These are phyloP conservation scores for Argyrosomus japonicus DNA, from an alignment of 2,113 vertebrate genomes.

Conservation along the genomic window DNA sequence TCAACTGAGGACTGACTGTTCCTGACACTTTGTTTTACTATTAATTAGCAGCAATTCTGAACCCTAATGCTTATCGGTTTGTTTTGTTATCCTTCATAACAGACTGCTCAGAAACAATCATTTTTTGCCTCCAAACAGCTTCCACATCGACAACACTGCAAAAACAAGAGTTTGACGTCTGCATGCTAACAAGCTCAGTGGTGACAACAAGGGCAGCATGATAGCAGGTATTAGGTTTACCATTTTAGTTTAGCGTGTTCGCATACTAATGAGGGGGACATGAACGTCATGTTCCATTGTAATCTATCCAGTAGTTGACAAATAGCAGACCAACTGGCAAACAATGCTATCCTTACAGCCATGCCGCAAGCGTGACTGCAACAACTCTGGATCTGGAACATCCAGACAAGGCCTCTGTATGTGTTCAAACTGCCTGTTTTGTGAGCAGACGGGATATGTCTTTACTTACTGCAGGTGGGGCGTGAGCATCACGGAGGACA, in stretches of 20 bases:
- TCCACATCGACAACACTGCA: background rate
- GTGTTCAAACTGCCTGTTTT: background rate
- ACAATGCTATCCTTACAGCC: background rate
- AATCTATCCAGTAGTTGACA: background rate
- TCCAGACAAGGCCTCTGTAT: background rate
- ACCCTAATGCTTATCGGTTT: background rate
- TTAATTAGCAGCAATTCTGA: conserved; percentile 21
- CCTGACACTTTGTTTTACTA: background rate
- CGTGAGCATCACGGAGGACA: conserved; percentile 91
- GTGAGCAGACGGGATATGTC: background rate
- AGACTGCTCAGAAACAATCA: background rate
- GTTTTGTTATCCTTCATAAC: background rate
- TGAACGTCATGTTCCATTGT: background rate
- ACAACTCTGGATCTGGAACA: background rate
- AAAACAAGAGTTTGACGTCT: background rate
- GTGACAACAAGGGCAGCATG: background rate
- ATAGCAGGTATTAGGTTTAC: background rate
- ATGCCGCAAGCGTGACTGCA: background rate
- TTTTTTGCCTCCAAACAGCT: background rate
- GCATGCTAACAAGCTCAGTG: background rate
- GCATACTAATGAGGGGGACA: too few relatives aligned
- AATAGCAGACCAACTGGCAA: background rate
- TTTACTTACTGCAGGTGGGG: conserved; percentile 92
- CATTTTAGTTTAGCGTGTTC: background rate
- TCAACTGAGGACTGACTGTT: conserved; percentile 38